phyloP scores from a whole-genome alignment of 2,888 invertebrate genomes.

The Linyphia triangularis region DNA sequence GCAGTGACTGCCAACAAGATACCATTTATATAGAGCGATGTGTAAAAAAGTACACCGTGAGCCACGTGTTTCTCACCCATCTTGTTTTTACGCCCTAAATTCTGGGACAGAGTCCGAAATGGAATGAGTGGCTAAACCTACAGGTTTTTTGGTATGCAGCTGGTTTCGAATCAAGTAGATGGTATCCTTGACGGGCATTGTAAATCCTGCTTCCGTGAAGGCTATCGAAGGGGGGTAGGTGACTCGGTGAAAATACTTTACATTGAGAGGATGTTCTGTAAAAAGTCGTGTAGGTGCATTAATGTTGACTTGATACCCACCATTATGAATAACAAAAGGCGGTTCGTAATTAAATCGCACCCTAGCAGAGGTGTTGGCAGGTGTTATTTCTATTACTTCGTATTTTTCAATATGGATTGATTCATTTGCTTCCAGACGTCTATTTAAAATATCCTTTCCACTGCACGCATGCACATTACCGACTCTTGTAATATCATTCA shows the following conservation, averaged over 20 bases:
- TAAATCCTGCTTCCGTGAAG: no score
- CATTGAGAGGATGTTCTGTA: no score
- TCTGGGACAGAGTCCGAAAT: no score
- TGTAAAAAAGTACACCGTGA: slow-evolving; percentile 25
- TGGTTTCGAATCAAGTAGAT: background rate
- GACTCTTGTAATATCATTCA: background rate
- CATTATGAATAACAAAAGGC: no score
- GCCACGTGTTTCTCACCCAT: background rate
- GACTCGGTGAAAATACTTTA: no score
- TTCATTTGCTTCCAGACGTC: background rate
- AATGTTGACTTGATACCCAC: no score
- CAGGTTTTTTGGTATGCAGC: background rate
- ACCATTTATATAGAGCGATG: slow-evolving; percentile 11
- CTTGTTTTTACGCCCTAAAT: background rate
- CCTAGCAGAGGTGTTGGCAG: background rate
- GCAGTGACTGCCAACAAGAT: background rate
- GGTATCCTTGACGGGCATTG: no score
- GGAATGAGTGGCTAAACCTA: background rate
- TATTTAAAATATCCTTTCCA: background rate
- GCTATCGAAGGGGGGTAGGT: no score
- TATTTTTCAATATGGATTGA: background rate
- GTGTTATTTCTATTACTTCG: no score
- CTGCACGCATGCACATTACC: background rate
- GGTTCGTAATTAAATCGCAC: background rate
- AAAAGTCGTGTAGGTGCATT: no score